Percentiles rank a stretch among this genome's conserved stretches.
phyloP scores from a whole-genome alignment of 2,113 vertebrate species.

The Odobenus rosmarus region DNA sequence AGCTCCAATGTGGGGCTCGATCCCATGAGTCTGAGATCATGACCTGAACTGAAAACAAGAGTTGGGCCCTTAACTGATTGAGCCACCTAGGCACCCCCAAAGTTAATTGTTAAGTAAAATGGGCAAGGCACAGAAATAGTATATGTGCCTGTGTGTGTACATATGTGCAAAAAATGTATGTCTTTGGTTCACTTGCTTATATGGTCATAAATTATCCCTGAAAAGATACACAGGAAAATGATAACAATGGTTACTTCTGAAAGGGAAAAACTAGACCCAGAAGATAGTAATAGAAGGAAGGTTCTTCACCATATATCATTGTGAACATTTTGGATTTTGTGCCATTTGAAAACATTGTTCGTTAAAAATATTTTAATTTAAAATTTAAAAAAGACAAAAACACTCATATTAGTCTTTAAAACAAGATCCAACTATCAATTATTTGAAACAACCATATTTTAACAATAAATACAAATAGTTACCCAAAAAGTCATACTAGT shows the following conservation, averaged over 20 bases:
- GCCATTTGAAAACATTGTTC: neutral
- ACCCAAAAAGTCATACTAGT: neutral
- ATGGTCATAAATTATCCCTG: neutral
- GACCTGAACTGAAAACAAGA: neutral
- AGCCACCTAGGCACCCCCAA: neutral
- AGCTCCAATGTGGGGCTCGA: neutral
- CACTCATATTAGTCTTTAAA: neutral
- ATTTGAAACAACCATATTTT: neutral
- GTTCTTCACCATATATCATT: neutral
- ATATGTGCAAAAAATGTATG: neutral
- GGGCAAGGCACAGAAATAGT: neutral
- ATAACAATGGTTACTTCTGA: neutral
- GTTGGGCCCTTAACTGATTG: neutral
- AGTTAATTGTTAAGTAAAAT: neutral
- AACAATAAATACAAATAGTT: neutral
- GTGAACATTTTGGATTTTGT: neutral
- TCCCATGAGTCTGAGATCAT: neutral
- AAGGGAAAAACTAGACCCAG: neutral
- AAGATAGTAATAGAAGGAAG: neutral
- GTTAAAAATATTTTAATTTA: neutral
- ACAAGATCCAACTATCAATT: neutral
- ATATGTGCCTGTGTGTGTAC: neutral
- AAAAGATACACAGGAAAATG: neutral
- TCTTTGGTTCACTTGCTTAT: neutral
- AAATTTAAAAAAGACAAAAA: neutral